These are phyloP conservation scores for Tiliqua scincoides DNA, from an alignment of 2,113 vertebrate species.

Conservation along the genomic window DNA sequence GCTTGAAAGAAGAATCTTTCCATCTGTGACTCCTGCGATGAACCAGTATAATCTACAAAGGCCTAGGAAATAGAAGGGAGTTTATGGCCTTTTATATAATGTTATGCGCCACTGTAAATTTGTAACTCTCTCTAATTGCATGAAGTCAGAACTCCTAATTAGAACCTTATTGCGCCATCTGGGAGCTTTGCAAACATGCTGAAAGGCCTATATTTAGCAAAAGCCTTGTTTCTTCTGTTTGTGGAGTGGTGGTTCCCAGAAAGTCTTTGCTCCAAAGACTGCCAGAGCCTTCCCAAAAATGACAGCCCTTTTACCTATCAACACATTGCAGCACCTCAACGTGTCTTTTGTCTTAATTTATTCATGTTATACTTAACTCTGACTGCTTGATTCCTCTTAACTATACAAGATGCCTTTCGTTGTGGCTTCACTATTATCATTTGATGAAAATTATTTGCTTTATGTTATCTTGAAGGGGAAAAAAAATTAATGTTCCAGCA, in stretches of 20 bases:
- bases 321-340: background rate
- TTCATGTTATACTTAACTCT: background rate
- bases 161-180: constrained; percentile 66
- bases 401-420: background rate
- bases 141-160: constrained; percentile 65
- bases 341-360: background rate
- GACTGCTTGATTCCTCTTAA: no score
- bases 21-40: background rate
- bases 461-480: constrained; percentile 8
- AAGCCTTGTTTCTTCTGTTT: constrained; percentile 36
- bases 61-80: constrained; percentile 32
- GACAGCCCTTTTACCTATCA: background rate
- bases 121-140: constrained; percentile 51
- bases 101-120: constrained; percentile 42
- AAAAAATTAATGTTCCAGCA: constrained; percentile 13
- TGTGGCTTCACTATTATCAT: background rate
- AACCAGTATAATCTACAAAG: constrained; percentile 3
- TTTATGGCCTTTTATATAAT: constrained; percentile 36
- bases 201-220: constrained; percentile 48
- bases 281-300: background rate
- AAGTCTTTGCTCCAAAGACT: background rate
- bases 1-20: background rate
- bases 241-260: constrained; percentile 16
- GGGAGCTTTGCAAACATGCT: constrained; percentile 57
- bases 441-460: constrained; percentile 25